Conservation (phyloP, 2,113 vertebrate genomes). For the Osmerus eperlanus region DNA sequence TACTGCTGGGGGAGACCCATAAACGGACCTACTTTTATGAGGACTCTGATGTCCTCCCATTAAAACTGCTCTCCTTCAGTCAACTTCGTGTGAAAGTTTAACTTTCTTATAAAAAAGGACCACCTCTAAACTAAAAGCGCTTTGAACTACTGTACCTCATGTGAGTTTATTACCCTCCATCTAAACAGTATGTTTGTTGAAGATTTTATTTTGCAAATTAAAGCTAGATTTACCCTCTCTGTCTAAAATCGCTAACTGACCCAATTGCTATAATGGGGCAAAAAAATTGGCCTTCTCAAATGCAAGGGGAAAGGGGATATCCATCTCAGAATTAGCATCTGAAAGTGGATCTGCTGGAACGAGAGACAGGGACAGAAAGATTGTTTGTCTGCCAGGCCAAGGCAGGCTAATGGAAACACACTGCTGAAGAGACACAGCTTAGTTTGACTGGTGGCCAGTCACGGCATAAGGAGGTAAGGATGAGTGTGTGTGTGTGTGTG, state of each 20-base stretch:
- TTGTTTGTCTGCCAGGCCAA: constrained; percentile 66
- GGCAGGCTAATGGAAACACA: constrained; percentile 64
- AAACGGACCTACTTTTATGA: constrained; percentile 44
- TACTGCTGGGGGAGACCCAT: constrained; percentile 30
- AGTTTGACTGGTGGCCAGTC: constrained; percentile 70
- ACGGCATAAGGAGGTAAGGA: constrained; percentile 57
- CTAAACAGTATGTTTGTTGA: neutral
- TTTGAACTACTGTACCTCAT: neutral
- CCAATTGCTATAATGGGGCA: constrained; percentile 63
- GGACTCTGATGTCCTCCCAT: constrained; percentile 32
- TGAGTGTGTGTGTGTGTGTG: constrained; percentile 30
- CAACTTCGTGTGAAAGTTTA: constrained; percentile 20
- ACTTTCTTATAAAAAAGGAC: neutral
- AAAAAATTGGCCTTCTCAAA: constrained; percentile 60
- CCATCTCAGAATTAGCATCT: constrained; percentile 71
- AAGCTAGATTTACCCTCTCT: neutral
- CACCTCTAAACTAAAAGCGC: neutral
- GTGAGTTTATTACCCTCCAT: neutral
- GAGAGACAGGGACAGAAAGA: constrained; percentile 61
- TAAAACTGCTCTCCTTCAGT: constrained; percentile 44
- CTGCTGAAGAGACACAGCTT: constrained; percentile 66
- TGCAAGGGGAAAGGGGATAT: constrained; percentile 53
- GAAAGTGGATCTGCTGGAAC: constrained; percentile 61
- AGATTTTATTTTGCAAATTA: neutral
- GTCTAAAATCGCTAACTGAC: constrained; percentile 42